Conservation (phyloP, 2,888 invertebrate species). For the Synanthedon formicaeformis region DNA sequence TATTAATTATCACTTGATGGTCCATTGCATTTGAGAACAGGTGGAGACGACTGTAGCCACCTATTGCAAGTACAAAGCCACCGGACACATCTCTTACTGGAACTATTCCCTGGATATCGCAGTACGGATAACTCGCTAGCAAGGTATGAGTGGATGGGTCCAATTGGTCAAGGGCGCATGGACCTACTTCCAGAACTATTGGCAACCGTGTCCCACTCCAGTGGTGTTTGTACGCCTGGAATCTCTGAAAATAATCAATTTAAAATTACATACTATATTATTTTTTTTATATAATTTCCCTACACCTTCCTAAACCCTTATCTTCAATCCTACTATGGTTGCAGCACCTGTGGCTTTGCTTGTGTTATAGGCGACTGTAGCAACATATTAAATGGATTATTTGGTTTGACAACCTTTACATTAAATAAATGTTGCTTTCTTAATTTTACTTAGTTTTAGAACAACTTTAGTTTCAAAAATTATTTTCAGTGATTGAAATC, state of each 20-base stretch:
- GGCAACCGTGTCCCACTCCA: constrained; percentile 95
- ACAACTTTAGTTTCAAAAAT: no score
- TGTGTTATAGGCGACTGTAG: no score
- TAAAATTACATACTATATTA: not conserved
- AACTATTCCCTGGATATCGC: constrained; percentile 57
- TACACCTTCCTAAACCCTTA: no score
- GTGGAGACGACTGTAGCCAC: constrained; percentile 92
- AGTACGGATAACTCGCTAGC: constrained; percentile 73
- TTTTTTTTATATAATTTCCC: no score
- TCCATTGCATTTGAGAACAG: constrained; percentile 86
- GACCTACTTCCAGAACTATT: constrained; percentile 90
- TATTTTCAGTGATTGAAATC: no score
- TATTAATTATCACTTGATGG: constrained; percentile 87
- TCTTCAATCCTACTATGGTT: no score
- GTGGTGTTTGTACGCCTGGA: constrained; percentile 93
- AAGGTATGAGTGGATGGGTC: constrained; percentile 87
- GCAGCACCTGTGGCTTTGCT: no score
- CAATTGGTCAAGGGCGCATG: constrained; percentile 90
- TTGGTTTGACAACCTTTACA: no score
- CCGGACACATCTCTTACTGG: constrained; percentile 91
- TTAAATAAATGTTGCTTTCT: no score
- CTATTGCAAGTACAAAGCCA: constrained; percentile 91
- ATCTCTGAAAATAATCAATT: constrained; percentile 73
- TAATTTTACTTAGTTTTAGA: no score
- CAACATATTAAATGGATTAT: no score